phyloP scores from a whole-genome alignment of 2,888 invertebrate species.

The Melinopterus prodromus region DNA sequence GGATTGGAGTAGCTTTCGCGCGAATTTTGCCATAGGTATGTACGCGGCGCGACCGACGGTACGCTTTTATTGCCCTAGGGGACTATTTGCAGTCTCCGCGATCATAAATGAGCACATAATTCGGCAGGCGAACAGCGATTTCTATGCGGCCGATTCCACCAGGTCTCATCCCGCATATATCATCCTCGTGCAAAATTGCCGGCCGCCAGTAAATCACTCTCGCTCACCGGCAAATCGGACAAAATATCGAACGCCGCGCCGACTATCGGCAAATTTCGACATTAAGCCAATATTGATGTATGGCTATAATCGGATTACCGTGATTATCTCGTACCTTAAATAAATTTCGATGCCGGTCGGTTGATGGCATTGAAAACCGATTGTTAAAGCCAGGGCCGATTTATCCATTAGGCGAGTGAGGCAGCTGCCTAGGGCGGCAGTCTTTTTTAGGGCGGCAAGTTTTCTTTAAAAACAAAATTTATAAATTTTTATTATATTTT shows the following conservation, averaged over 20 bases:
- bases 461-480: too few relatives aligned
- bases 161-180: not conserved
- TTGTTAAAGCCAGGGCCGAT: not conserved
- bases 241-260: not conserved
- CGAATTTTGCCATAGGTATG: not conserved
- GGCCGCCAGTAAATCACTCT: not conserved
- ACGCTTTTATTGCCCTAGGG: not conserved
- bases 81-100: not conserved
- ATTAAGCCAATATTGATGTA: not conserved
- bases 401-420: too few relatives aligned
- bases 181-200: not conserved
- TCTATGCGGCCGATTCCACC: not conserved
- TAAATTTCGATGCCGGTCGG: not conserved
- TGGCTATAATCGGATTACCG: not conserved
- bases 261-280: constrained; percentile 4
- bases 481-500: too few relatives aligned
- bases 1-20: too few relatives aligned
- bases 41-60: not conserved
- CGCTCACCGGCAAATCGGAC: not conserved
- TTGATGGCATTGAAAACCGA: not conserved
- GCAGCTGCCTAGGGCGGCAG: too few relatives aligned
- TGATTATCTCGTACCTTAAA: not conserved
- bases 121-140: not conserved
- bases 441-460: too few relatives aligned
- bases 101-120: not conserved